Conservation (phyloP, 2,797 vertebrate genomes). For the Tragopan temminckii region DNA sequence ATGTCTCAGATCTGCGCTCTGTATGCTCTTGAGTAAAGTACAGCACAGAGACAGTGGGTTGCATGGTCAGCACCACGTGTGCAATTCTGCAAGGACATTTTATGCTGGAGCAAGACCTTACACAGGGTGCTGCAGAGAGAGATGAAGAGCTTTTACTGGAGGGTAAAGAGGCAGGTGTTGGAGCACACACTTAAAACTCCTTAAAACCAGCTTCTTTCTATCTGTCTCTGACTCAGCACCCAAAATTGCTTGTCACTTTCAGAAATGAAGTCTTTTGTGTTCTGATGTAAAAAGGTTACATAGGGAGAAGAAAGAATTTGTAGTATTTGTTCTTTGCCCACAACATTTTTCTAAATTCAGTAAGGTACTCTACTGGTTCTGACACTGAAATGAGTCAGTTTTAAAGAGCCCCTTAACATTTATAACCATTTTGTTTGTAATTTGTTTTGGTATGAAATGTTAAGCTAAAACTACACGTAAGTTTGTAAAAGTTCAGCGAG, state of each 20-base stretch:
- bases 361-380: background rate
- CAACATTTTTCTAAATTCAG: constrained; percentile 23
- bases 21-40: background rate
- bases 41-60: background rate
- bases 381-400: constrained; percentile 9
- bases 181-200: background rate
- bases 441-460: background rate
- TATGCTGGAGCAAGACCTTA: background rate
- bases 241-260: constrained; percentile 8
- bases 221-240: background rate
- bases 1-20: background rate
- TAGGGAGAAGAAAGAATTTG: background rate
- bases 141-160: background rate
- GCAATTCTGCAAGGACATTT: background rate
- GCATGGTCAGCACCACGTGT: background rate
- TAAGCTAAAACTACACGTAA: background rate
- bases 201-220: background rate
- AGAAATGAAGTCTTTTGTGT: constrained; percentile 3
- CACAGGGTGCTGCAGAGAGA: background rate
- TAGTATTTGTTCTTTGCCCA: constrained; percentile 37
- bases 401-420: background rate
- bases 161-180: background rate
- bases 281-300: background rate
- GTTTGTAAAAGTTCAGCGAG: background rate
- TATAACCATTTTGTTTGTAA: background rate